Evolutionary conservation across 1,140 invertebrate species (phyloP), one percentile per base, ranked within the genome.

Genomic region (Leptinotarsa undecemlineata): DNA sequence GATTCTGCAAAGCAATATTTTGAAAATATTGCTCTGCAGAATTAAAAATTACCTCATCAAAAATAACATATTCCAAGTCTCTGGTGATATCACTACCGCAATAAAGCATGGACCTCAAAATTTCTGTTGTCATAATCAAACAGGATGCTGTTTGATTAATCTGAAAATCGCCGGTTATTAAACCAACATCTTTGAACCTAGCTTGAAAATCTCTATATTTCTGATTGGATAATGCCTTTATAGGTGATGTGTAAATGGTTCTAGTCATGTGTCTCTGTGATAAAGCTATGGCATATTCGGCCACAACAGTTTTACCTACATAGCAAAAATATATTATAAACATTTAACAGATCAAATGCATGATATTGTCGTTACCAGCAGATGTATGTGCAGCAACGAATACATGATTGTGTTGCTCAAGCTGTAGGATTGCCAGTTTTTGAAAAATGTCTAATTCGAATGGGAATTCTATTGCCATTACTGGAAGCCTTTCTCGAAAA

Each of bases 41-140:
- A 23, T 5, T 8, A 20, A 57, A 4, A 57, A 19, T 75, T 67
- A 80, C 79, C 88, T 99, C 98, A 86, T 99, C 98, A 85, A 99
- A 99, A 80, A 99, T 97, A 3, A 99, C 98, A 90, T 96, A 99
- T 85, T 99, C 98, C 64, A 99, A 87, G 87, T 99, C 98, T 71
- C 96, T 89, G 3, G 98, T 93, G 70, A 97, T 92, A 82, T 99
- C 96, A 72, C 96, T 96, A 21, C 95, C 96, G 82, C 96, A 95
- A 83, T 98, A 99, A 2, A 99, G 85, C 97, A 99, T 99, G 1
- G 96, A 98, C 75, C 96, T 90, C 17, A 99, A 86, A 82, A 99
- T 99, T 89, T 99, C 98, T 1, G 98, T 99, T 0, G 98, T 99
- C 98, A 99, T 99, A 61, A 99, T 98, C 0, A 99, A 89, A 86